Base-by-base conservation (phyloP, 2,113 vertebrate genomes). In the Pyrgilauda ruficollis region DNA sequence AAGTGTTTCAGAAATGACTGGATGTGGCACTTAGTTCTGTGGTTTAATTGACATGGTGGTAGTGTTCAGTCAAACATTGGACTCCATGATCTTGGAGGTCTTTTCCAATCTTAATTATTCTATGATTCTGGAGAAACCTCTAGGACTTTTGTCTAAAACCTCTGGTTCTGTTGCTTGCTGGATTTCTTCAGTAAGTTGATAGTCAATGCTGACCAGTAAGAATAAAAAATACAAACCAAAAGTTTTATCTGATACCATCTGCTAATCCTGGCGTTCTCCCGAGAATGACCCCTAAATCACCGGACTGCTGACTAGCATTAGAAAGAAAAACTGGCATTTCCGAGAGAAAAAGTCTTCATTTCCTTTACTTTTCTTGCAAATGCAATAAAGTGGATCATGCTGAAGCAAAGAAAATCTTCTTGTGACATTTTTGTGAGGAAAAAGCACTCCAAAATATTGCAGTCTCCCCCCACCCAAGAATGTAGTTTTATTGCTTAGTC, bases 391-490 rank as follows among this genome's bases (percentile, higher is more conserved):
- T 33, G 37, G 58, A 87, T 95, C 74, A 66, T 30, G n/a, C 28
- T 39, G 70, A 87, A 92, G 64, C 37, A 87, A 92, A 92, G 53
- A 72, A 94, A 95, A 94, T 75, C 19, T 82, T 92, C 75, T 47
- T 89, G 52, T 96, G 93, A 92, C 87, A 56, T 87, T 95, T 95
- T 91, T 95, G 80, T 79, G 80, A 87, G 91, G 87, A 94, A 93
- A 96, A 89, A 53, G 58, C 66, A 82, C 49, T 96, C 49, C 68
- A 89, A 94, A 91, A 85, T 85, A 91, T 66, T 93, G 47, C 11
- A 19, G 77, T 82, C 21, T 87, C 14, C 41, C 68, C 28, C 35
- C 33, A 15, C 22, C 9, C 11, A 86, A 87, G 83, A 89, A 49
- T 68, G 85, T 31, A 43, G 66, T 78, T 96, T 95, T 95, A 94